Conservation (phyloP, 2,797 vertebrate genomes). For the Galagoides demidoff region DNA sequence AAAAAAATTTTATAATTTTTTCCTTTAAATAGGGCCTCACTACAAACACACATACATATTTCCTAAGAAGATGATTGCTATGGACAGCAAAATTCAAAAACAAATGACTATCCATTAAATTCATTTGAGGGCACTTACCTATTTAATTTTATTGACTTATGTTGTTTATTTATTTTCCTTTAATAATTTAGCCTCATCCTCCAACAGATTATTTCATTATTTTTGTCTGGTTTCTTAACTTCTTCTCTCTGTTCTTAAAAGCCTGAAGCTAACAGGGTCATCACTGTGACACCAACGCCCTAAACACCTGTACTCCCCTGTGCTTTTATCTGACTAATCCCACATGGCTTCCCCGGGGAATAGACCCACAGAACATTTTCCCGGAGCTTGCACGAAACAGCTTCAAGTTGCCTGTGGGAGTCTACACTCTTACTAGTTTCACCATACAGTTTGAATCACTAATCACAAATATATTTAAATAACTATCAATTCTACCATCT, state of each 20-base stretch:
- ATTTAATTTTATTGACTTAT: not conserved
- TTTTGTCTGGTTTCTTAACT: not conserved
- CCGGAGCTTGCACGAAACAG: not conserved
- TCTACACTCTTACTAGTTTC: not conserved
- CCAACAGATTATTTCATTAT: not conserved
- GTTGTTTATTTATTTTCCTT: not conserved
- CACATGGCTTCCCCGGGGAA: not conserved
- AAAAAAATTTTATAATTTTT: not conserved
- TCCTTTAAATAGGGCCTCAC: not conserved
- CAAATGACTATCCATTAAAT: not conserved
- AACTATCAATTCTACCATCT: not conserved
- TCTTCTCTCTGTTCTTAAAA: not conserved
- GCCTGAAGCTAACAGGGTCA: not conserved
- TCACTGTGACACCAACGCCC: not conserved
- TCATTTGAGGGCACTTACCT: not conserved
- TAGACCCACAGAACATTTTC: not conserved
- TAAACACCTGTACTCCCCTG: not conserved
- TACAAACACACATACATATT: not conserved
- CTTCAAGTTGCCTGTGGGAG: not conserved
- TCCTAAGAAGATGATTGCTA: not conserved
- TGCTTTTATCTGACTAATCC: not conserved
- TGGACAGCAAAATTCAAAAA: not conserved
- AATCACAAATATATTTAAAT: not conserved
- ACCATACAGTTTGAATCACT: not conserved
- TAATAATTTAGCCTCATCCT: not conserved